Percentiles rank a stretch among this genome's conserved stretches.
Evolutionary conservation across 2,888 invertebrate genomes (phyloP).

Genomic region (Lacanobia wlatinum): DNA sequence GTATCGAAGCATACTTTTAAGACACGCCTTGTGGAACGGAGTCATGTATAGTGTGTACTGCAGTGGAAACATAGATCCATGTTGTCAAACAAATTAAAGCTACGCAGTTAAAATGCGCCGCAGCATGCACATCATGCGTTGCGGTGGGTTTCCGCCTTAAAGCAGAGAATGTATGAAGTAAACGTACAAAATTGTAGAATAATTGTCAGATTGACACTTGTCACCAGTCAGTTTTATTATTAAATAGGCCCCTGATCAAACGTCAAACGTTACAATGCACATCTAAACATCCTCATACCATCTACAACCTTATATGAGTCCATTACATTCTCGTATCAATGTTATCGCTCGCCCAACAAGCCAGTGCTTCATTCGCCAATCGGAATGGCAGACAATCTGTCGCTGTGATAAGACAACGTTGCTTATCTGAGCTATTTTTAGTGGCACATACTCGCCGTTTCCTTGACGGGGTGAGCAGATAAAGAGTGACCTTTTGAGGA

Average conservation of each 20-base stretch:
- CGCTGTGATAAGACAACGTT: conserved; percentile 70
- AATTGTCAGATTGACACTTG: no score
- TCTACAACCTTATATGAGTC: background rate
- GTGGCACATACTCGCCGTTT: conserved; percentile 57
- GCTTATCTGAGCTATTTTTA: conserved; percentile 69
- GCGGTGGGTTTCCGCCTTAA: no score
- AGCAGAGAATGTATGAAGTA: no score
- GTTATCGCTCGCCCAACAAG: conserved; percentile 59
- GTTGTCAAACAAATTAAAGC: no score
- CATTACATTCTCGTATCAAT: conserved; percentile 48
- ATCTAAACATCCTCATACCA: conserved; percentile 5
- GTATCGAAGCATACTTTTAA: no score
- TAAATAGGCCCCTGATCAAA: background rate
- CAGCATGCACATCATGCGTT: no score
- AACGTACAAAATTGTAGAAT: no score
- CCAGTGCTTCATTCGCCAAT: conserved; percentile 65
- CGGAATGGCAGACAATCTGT: conserved; percentile 72
- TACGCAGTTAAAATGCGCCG: no score
- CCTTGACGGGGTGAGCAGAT: conserved; percentile 56
- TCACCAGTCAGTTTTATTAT: background rate
- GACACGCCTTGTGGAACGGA: no score
- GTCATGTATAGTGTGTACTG: no score
- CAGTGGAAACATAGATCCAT: no score
- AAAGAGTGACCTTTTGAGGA: conserved; percentile 47
- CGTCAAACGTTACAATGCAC: background rate